Evolutionary conservation across 2,888 invertebrate species (phyloP).

Genomic region (Calameuta filiformis): DNA sequence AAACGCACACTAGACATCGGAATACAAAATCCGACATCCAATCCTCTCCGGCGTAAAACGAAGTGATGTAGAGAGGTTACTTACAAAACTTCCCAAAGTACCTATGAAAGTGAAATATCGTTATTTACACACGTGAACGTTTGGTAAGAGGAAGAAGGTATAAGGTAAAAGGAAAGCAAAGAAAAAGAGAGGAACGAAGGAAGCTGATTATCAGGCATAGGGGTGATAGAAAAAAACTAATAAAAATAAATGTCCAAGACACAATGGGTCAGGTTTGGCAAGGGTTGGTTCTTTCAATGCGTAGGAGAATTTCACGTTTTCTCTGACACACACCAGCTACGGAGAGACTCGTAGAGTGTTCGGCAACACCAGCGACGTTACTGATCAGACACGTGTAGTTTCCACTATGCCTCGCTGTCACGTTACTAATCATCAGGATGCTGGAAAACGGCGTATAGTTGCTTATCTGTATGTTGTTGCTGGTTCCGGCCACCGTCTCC

Average conservation of each 20-base stretch:
- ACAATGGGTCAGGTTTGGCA: background rate
- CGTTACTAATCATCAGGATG: slow-evolving; percentile 73
- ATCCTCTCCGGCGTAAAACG: slow-evolving; percentile 1
- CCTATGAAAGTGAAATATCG: slow-evolving; percentile 8
- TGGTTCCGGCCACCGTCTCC: background rate
- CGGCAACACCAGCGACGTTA: slow-evolving; percentile 71
- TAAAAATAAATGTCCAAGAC: background rate
- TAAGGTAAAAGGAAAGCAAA: background rate
- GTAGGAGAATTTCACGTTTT: background rate
- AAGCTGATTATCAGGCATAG: background rate
- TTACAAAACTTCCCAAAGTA: slow-evolving; percentile 7
- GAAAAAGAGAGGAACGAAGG: background rate
- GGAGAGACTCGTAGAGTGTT: slow-evolving; percentile 69
- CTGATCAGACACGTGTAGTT: slow-evolving; percentile 74
- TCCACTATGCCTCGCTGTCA: slow-evolving; percentile 73
- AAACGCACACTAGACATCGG: background rate
- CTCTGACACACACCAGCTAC: slow-evolving; percentile 68
- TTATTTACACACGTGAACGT: background rate
- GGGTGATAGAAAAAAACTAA: background rate
- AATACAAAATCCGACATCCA: background rate
- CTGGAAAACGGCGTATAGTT: slow-evolving; percentile 70
- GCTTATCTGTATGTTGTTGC: slow-evolving; percentile 66
- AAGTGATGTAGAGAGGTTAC: slow-evolving; percentile 3
- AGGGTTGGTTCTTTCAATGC: background rate
- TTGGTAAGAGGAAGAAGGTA: background rate